These are phyloP conservation scores for Bradynema listronoti DNA, from an alignment of 1,140 invertebrate genomes.

Conservation along the genomic window DNA sequence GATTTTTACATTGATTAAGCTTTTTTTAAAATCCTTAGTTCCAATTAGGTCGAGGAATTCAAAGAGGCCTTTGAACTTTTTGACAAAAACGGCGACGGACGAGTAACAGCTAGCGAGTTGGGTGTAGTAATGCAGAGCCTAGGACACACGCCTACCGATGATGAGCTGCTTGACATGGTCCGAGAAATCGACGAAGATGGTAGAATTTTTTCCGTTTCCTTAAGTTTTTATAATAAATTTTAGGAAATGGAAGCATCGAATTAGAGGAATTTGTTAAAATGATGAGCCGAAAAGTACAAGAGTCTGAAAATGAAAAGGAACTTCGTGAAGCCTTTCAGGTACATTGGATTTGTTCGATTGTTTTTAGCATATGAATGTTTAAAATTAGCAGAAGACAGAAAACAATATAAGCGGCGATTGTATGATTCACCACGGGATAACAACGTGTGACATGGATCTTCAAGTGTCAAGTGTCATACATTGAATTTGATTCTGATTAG, in stretches of 20 bases:
- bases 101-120: slow-evolving; percentile 77
- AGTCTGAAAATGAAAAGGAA: slow-evolving; percentile 87
- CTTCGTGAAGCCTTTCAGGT: slow-evolving; percentile 42
- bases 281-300: slow-evolving; percentile 98
- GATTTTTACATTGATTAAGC: neutral
- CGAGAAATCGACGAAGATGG: slow-evolving; percentile 97
- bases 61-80: slow-evolving; percentile 98
- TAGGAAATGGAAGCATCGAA: slow-evolving; percentile 96
- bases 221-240: slow-evolving; percentile 11
- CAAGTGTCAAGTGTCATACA: too few species aligned
- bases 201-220: too few species aligned
- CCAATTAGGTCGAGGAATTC: slow-evolving; percentile 67
- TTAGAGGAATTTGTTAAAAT: slow-evolving; percentile 93
- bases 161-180: slow-evolving; percentile 97
- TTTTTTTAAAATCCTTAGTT: neutral
- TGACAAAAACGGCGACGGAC: slow-evolving; percentile 97
- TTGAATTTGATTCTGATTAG: neutral
- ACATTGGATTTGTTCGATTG: too few species aligned
- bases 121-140: slow-evolving; percentile 82
- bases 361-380: neutral
- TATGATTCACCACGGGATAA: too few species aligned
- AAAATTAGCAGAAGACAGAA: neutral
- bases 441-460: too few species aligned
- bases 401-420: too few species aligned
- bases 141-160: slow-evolving; percentile 97